Conservation (phyloP, 2,888 invertebrate genomes). For the Patella pellucida region DNA sequence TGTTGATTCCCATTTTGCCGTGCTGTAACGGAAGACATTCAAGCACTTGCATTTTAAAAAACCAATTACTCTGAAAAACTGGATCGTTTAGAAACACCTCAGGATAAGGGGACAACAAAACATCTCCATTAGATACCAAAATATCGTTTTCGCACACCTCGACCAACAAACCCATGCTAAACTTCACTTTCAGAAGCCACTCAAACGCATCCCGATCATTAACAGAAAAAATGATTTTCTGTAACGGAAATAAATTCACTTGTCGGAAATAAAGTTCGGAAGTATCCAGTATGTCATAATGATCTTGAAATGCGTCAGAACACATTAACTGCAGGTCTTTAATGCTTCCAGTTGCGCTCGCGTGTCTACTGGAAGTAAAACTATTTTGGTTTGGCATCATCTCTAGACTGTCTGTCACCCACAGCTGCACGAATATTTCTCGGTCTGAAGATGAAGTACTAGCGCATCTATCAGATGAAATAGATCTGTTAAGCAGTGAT, state of each 20-base stretch:
- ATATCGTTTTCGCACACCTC: constrained; percentile 48
- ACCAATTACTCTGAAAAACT: constrained; percentile 48
- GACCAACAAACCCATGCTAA: constrained; percentile 48
- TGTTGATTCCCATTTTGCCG: constrained; percentile 50
- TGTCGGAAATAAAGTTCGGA: constrained; percentile 43
- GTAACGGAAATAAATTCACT: constrained; percentile 48
- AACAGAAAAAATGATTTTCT: constrained; percentile 53
- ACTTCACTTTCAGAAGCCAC: constrained; percentile 55
- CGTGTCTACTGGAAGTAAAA: not conserved
- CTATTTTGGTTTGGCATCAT: too few species aligned
- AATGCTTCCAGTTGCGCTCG: not conserved
- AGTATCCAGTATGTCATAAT: constrained; percentile 49
- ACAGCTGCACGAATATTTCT: not conserved
- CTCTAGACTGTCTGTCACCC: not conserved
- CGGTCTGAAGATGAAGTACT: not conserved
- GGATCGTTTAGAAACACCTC: constrained; percentile 45
- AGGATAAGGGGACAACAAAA: constrained; percentile 55
- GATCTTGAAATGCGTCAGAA: constrained; percentile 45
- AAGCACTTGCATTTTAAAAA: constrained; percentile 51
- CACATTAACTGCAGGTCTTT: constrained; percentile 26
- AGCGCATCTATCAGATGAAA: not conserved
- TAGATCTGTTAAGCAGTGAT: not conserved
- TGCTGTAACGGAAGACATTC: constrained; percentile 59
- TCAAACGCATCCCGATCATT: constrained; percentile 50
- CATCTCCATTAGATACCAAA: constrained; percentile 55